A percentile compares a stretch with the other conserved stretches of the same genome.
phyloP scores from a whole-genome alignment of 1,140 invertebrate species.

The Trichogramma pretiosum region DNA sequence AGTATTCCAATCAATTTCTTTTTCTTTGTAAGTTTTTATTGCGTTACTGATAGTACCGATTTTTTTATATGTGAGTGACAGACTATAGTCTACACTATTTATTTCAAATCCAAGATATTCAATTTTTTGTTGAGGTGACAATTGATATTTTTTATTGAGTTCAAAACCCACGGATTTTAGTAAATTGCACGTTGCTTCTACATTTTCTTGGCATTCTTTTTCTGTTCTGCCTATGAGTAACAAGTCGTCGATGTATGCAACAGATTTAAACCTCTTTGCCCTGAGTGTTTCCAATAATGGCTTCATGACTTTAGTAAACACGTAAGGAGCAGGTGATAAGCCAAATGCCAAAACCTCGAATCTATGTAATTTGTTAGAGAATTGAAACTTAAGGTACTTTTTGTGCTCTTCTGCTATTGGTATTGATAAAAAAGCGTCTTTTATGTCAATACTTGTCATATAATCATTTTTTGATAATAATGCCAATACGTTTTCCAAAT shows the following conservation, averaged over 20 bases:
- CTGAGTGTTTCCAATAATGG: conserved; percentile 2
- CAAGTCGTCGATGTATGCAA: conserved; percentile 14
- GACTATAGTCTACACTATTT: not conserved
- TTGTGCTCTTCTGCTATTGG: conserved; percentile 1
- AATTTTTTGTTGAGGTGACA: conserved; percentile 2
- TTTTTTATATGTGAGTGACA: no score
- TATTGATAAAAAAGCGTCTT: conserved; percentile 13
- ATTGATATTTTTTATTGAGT: conserved; percentile 13
- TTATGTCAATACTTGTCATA: conserved; percentile 11
- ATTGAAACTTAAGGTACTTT: conserved; percentile 13
- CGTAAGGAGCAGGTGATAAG: conserved; percentile 9
- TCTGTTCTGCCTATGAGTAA: not conserved
- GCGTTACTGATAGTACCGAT: conserved; percentile 3
- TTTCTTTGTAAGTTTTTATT: not conserved
- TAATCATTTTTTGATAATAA: conserved; percentile 2
- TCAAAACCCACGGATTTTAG: conserved; percentile 13
- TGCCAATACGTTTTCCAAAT: conserved; percentile 3
- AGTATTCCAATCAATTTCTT: conserved; percentile 10
- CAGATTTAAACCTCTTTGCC: conserved; percentile 1
- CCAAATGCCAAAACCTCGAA: conserved; percentile 19
- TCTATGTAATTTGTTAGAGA: conserved; percentile 13
- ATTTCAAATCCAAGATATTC: conserved; percentile 14
- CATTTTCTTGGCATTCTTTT: conserved; percentile 9
- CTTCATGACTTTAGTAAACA: conserved; percentile 18
- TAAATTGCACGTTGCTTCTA: conserved; percentile 9